These are phyloP conservation scores for Eucidaris tribuloides DNA, from an alignment of 35 echinoderm and acorn worm species.

Conservation along the genomic window DNA sequence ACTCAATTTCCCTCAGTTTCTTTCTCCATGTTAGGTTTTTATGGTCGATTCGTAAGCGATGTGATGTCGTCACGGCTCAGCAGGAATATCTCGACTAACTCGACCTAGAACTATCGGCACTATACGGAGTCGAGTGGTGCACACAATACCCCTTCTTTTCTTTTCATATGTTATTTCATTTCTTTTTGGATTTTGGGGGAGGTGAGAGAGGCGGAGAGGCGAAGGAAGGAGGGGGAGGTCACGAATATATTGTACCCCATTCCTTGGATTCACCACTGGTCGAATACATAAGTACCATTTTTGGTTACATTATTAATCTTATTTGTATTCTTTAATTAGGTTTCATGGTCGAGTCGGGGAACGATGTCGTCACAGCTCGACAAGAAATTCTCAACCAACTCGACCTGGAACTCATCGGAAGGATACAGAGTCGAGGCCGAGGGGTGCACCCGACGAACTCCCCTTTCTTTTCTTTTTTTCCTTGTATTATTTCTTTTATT, in stretches of 20 bases:
- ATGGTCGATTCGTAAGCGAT: too few relatives aligned
- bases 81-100: too few relatives aligned
- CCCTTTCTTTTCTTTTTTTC: too few relatives aligned
- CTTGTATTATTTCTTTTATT: not conserved
- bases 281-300: too few relatives aligned
- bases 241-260: not conserved
- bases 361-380: constrained; percentile 91
- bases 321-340: constrained; percentile 17
- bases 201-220: not conserved
- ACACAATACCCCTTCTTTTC: not conserved
- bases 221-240: not conserved
- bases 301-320: too few relatives aligned
- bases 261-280: too few relatives aligned
- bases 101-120: too few relatives aligned
- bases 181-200: not conserved
- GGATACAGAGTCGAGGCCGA: constrained; percentile 89
- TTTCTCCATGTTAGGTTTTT: not conserved
- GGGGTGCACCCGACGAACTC: too few relatives aligned
- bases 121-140: too few relatives aligned
- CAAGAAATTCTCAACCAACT: constrained; percentile 81
- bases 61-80: too few relatives aligned
- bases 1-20: not conserved
- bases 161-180: not conserved
- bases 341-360: constrained; percentile 99
- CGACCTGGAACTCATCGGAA: constrained; percentile 84